phyloP scores from a whole-genome alignment of 2,113 vertebrate genomes.

The Phrynocephalus versicolor region DNA sequence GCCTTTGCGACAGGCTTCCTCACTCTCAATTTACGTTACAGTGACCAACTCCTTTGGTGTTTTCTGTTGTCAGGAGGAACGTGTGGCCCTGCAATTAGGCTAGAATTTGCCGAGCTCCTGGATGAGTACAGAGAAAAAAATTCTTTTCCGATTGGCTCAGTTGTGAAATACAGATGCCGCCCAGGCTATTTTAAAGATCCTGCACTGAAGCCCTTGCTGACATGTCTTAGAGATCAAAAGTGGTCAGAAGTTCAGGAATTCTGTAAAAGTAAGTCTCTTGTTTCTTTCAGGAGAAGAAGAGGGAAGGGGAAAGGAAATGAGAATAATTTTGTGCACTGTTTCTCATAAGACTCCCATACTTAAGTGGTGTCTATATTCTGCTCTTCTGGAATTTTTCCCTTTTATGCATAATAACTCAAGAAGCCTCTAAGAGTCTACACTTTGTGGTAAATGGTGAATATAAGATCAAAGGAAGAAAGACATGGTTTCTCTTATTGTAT shows the following conservation, averaged over 20 bases:
- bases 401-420: too few species aligned
- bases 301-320: not conserved
- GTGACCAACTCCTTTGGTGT: not conserved
- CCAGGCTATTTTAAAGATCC: conserved; percentile 55
- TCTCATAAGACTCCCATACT: not conserved
- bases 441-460: too few species aligned
- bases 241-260: conserved; percentile 66
- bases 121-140: conserved; percentile 44
- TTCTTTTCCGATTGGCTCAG: conserved; percentile 68
- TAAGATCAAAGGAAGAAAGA: too few species aligned
- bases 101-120: conserved; percentile 64
- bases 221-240: conserved; percentile 39
- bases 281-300: not conserved
- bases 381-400: too few species aligned
- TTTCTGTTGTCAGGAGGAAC: not conserved
- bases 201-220: conserved; percentile 44
- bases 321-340: not conserved
- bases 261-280: conserved; percentile 72
- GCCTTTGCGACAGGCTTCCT: too few species aligned
- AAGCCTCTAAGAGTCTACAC: too few species aligned
- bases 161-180: conserved; percentile 63
- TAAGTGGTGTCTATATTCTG: not conserved
- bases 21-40: too few species aligned
- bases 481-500: not conserved
- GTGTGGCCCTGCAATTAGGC: conserved; percentile 4